These are phyloP conservation scores for Arrhamphus sclerolepis DNA, from an alignment of 2,797 vertebrate species.

Conservation along the genomic window DNA sequence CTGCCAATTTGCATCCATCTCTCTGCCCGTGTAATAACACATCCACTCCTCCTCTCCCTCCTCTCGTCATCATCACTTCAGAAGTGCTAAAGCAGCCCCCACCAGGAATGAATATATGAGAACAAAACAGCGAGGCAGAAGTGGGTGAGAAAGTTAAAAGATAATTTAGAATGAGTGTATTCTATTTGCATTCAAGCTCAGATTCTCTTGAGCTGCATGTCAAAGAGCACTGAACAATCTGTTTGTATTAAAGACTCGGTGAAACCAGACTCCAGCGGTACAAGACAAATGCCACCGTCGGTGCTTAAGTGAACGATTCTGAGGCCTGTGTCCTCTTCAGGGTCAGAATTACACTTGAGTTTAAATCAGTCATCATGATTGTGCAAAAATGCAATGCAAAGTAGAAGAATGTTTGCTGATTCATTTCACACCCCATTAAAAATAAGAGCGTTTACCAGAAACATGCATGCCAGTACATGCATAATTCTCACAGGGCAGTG, in stretches of 20 bases:
- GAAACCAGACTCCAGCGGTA: conserved; percentile 36
- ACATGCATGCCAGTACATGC: conserved; percentile 15
- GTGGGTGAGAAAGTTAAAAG: conserved; percentile 21
- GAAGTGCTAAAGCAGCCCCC: conserved; percentile 21
- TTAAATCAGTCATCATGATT: conserved; percentile 27
- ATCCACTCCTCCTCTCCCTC: conserved; percentile 9
- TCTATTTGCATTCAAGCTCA: conserved; percentile 56
- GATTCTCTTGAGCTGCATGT: conserved; percentile 44
- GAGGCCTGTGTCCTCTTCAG: conserved; percentile 45
- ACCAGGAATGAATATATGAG: conserved; percentile 3
- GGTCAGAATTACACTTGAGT: conserved; percentile 47
- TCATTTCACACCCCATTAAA: conserved; percentile 32
- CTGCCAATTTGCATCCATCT: conserved; percentile 45
- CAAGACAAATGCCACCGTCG: conserved; percentile 52
- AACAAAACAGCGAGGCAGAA: conserved; percentile 18
- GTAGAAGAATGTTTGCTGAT: neutral
- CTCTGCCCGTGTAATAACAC: conserved; percentile 15
- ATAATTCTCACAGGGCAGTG: conserved; percentile 10
- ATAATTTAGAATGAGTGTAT: conserved; percentile 18
- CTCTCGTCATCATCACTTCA: conserved; percentile 35
- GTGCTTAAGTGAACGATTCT: conserved; percentile 26
- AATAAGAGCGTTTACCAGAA: conserved; percentile 14
- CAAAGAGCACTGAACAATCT: conserved; percentile 54
- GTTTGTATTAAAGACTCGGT: conserved; percentile 51
- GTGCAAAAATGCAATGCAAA: conserved; percentile 5